Base-by-base conservation (phyloP, 2,113 vertebrate species). In the Speoplatyrhinus poulsoni region DNA sequence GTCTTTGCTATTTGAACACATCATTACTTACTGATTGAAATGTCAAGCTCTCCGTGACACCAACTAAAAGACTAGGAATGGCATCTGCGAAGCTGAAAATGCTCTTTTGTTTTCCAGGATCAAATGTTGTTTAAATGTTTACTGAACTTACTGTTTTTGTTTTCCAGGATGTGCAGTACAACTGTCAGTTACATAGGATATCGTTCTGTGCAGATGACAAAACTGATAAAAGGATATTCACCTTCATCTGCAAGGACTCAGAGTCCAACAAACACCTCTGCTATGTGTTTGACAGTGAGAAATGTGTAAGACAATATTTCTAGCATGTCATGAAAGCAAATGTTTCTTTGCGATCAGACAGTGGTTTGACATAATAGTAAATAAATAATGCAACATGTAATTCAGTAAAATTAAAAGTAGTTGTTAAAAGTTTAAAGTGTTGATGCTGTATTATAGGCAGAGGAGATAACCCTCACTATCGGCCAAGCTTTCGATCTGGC, bases 121-220 rank as follows among this genome's bases (percentile, higher is more conserved):
- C 0, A 8, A 41, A 41, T 41, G 36, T 41, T 41, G 4, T 41
- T 41, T 41, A 19, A 19, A 2, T 41, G 5, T 41, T 15, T 61
- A 66, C 50, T 54, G 1, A 75, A 48, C 67, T 11, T 11, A 47
- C 56, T 73, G 6, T 66, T 11, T 70, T 80, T 79, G 57, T 88
- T 55, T 86, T 88, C 73, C 92, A 99, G 98, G 98, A 99, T 79
- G 93, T 98, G 70, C 95, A 95, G 77, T 93, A 99, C 77, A 99
- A 98, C 87, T 99, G 98, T 74, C 97, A 99, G 70, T 89, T 99
- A 75, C 98, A 99, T 57, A 91, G 98, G 88, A 99, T 99, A 94
- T 99, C 98, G 9, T 99, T 99, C 89, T 99, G 98, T 76, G 98
- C 98, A 12, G 98, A 99, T 77, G 98, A 99, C 90, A 99, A 99